Evolutionary conservation across 2,888 invertebrate species (phyloP).

Genomic region (Xylota sylvarum): DNA sequence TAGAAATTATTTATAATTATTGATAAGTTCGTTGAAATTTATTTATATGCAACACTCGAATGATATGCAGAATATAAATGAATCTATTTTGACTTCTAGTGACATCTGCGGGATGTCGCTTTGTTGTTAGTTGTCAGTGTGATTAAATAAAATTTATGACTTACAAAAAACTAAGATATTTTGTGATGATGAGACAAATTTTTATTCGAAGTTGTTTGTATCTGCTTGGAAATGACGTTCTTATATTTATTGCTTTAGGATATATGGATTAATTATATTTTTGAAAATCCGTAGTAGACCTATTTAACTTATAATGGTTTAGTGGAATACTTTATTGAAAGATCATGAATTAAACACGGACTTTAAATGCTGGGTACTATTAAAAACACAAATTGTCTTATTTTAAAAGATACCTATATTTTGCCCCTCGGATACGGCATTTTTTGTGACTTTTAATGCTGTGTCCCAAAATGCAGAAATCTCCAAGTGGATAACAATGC

Average conservation of each 20-base stretch:
- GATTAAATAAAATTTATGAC: constrained; percentile 36
- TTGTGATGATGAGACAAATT: neutral
- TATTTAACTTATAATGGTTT: no score
- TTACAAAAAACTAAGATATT: constrained; percentile 21
- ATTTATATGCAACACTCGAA: constrained; percentile 1
- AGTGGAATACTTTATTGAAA: no score
- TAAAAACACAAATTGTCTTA: no score
- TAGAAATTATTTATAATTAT: constrained; percentile 47
- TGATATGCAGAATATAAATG: constrained; percentile 12
- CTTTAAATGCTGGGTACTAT: no score
- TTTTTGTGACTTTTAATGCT: no score
- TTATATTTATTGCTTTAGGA: neutral
- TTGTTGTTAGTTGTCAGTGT: constrained; percentile 32
- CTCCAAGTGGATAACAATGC: no score
- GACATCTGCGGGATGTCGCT: constrained; percentile 47
- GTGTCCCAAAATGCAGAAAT: no score
- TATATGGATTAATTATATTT: neutral
- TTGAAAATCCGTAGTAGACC: no score
- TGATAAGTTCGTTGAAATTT: constrained; percentile 29
- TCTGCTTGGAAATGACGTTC: neutral
- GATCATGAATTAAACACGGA: no score
- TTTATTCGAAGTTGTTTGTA: neutral
- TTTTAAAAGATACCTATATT: no score
- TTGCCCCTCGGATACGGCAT: no score
- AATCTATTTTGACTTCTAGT: constrained; percentile 27